A percentile compares a stretch with the other conserved stretches of the same genome.
Conservation (phyloP, 2,888 invertebrate species). For the Nomada lathburiana region DNA sequence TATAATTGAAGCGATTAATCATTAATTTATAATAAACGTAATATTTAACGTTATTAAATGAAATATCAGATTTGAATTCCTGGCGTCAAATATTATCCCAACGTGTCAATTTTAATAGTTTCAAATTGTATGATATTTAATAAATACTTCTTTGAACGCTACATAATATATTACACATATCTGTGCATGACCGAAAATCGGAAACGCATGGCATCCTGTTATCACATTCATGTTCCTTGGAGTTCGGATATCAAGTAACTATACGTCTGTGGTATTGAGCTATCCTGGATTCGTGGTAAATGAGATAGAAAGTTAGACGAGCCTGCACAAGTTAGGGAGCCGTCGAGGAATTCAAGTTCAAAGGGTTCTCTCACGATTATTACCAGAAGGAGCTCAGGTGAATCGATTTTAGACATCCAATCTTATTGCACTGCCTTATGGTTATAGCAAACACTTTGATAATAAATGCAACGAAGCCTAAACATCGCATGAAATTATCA, state of each 20-base stretch:
- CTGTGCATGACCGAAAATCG: constrained; percentile 3
- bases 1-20: no score
- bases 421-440: constrained; percentile 14
- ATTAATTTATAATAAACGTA: no score
- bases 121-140: no score
- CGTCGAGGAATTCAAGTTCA: constrained; percentile 64
- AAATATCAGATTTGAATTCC: no score
- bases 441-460: constrained; percentile 31
- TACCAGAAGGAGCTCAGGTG: constrained; percentile 34
- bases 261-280: constrained; percentile 45
- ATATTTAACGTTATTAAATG: no score
- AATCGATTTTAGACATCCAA: constrained; percentile 54
- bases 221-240: constrained; percentile 30
- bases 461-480: not conserved
- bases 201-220: constrained; percentile 11
- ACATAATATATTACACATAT: no score
- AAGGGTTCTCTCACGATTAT: constrained; percentile 55
- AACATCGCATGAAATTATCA: not conserved
- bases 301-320: constrained; percentile 66
- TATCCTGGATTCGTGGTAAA: constrained; percentile 57
- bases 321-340: constrained; percentile 48
- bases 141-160: no score
- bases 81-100: no score
- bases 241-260: constrained; percentile 43
- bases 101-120: no score